Conservation (phyloP, 2,888 invertebrate species). For the Hipparchia sbordonii region DNA sequence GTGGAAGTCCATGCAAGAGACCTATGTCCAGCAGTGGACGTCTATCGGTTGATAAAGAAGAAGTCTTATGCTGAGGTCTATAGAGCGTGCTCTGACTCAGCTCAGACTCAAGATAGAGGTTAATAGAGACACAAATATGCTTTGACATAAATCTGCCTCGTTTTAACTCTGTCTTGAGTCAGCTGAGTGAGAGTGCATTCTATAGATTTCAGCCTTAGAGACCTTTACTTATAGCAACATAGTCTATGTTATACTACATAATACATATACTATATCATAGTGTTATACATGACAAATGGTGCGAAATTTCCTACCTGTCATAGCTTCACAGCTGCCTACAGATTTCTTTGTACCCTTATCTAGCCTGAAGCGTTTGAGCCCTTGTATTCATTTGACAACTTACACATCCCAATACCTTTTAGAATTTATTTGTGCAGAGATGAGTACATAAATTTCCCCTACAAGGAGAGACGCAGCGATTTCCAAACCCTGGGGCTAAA, state of each 20-base stretch:
- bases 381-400: constrained; percentile 64
- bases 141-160: no score
- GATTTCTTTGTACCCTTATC: constrained; percentile 60
- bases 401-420: constrained; percentile 61
- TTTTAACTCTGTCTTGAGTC: no score
- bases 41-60: no score
- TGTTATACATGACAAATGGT: neutral
- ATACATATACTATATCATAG: neutral
- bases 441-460: constrained; percentile 75
- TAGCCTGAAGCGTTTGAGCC: constrained; percentile 52
- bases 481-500: constrained; percentile 64
- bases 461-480: constrained; percentile 61
- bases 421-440: constrained; percentile 76
- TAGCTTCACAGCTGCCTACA: constrained; percentile 43
- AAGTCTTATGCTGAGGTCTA: no score
- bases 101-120: no score
- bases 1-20: no score
- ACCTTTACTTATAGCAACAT: neutral
- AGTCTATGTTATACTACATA: neutral
- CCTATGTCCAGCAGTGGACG: no score
- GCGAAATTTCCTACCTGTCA: neutral
- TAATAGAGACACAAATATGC: no score
- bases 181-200: no score
- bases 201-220: no score
- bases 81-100: no score